Evolutionary conservation across 1,140 invertebrate genomes (phyloP), one percentile per base, ranked within the genome.

Genomic region (Drosophila lini): DNA sequence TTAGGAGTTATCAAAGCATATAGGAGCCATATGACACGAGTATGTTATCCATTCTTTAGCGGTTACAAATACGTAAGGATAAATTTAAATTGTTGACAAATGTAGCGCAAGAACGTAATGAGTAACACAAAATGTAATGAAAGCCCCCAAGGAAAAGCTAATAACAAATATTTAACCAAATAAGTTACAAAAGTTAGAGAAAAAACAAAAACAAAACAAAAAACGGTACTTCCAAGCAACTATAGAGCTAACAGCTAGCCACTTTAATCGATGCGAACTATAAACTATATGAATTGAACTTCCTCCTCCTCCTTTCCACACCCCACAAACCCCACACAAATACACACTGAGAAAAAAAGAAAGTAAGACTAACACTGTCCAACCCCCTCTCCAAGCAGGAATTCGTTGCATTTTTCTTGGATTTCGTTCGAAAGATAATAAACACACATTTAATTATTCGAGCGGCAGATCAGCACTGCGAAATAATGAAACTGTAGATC

Each of bases 151-250:
- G 5, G 6, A 59, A 40, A 59, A 59, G 50, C n/a, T 41, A 52
- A 31, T 53, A 60, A 48, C 36, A 58, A 44, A 81, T 59, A 74
- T 74, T 73, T 76, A 77, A 38, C 34, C 64, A 79, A 63, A 76
- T 84, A 80, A 78, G 77, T 89, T 80, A 88, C 52, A 81, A 65
- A 75, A 75, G 71, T 89, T 80, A 88, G 78, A 84, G 77, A 58
- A 90, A 25, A 15, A 9, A 16, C 25, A 10, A 50, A 50, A 31
- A 45, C 2, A 25, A 31, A 48, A 47, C 3, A 31, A 50, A 50
- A 6, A 88, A 88, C 84, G 84, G 80, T 88, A 88, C 83, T 88
- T 88, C 83, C 83, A 88, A 88, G 83, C 83, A 89, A 88, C 83
- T 88, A 88, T 88, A 89, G 76, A 88, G 84, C 83, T 89, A 78